These are phyloP conservation scores for Siphamia tubifer DNA, from an alignment of 2,113 vertebrate genomes.

Conservation along the genomic window DNA sequence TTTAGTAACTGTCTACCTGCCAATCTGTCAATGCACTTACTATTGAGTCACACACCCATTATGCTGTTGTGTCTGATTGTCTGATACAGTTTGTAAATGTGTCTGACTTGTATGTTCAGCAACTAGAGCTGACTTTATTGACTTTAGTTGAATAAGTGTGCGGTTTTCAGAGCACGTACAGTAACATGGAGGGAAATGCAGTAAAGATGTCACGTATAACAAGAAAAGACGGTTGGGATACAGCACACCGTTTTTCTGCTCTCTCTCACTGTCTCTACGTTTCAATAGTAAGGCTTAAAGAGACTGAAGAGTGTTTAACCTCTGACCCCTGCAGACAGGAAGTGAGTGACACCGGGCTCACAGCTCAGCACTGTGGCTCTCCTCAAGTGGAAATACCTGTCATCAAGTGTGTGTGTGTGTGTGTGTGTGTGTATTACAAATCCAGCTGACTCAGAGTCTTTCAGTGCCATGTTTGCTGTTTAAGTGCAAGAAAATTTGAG, in stretches of 20 bases:
- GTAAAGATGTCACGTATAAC: not conserved
- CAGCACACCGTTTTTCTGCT: not conserved
- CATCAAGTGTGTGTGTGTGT: slow-evolving; percentile 34
- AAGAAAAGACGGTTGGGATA: not conserved
- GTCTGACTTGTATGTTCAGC: no score
- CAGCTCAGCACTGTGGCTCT: slow-evolving; percentile 60
- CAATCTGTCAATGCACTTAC: no score
- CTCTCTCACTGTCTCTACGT: slow-evolving; percentile 34
- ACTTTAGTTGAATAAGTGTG: not conserved
- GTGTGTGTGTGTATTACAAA: not conserved
- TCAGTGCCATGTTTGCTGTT: slow-evolving; percentile 9
- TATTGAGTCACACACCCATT: no score
- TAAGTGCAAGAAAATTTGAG: not conserved
- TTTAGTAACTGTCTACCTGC: no score
- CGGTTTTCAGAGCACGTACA: not conserved
- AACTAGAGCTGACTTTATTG: no score
- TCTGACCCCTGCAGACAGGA: slow-evolving; percentile 67
- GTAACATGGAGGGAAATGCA: not conserved
- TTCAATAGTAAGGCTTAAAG: slow-evolving; percentile 33
- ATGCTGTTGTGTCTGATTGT: no score
- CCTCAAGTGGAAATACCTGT: slow-evolving; percentile 73
- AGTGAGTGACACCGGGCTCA: slow-evolving; percentile 57
- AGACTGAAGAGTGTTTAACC: slow-evolving; percentile 71
- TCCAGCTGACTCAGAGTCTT: slow-evolving; percentile 48
- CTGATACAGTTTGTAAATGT: no score